These are phyloP conservation scores for Heliconius hermathena DNA, from an alignment of 1,140 invertebrate genomes.

Conservation along the genomic window DNA sequence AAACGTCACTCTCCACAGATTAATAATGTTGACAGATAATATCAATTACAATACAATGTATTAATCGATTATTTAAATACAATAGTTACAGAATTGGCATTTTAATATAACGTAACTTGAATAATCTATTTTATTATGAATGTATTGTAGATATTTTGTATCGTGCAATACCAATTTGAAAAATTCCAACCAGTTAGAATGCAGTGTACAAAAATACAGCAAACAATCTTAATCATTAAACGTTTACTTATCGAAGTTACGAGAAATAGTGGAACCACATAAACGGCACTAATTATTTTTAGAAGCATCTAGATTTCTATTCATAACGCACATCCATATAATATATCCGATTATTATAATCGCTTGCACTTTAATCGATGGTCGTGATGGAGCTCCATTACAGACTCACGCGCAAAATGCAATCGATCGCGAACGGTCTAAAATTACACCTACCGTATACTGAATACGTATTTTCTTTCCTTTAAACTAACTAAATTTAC, in stretches of 20 bases:
- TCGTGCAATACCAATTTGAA: slow-evolving; percentile 31
- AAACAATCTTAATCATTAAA: slow-evolving; percentile 59
- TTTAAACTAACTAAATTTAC: slow-evolving; percentile 74
- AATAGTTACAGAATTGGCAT: slow-evolving; percentile 48
- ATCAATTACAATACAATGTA: slow-evolving; percentile 25
- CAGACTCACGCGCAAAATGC: slow-evolving; percentile 42
- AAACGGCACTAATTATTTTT: slow-evolving; percentile 61
- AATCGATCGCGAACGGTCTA: slow-evolving; percentile 47
- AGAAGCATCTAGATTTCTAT: slow-evolving; percentile 74
- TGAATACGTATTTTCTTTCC: slow-evolving; percentile 71
- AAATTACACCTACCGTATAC: slow-evolving; percentile 79
- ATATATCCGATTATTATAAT: slow-evolving; percentile 56
- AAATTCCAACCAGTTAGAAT: slow-evolving; percentile 34
- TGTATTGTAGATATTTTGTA: slow-evolving; percentile 26
- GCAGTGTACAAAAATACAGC: slow-evolving; percentile 70
- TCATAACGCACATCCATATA: slow-evolving; percentile 72
- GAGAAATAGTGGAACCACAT: slow-evolving; percentile 57
- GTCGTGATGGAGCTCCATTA: slow-evolving; percentile 31
- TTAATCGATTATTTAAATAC: slow-evolving; percentile 16
- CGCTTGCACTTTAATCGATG: slow-evolving; percentile 41
- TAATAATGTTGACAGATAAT: slow-evolving; percentile 15
- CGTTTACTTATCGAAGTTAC: slow-evolving; percentile 47
- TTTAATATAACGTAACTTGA: slow-evolving; percentile 28
- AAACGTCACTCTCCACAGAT: slow-evolving; percentile 22
- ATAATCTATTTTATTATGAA: slow-evolving; percentile 21